These are phyloP conservation scores for Tiphia femorata DNA, from an alignment of 2,888 invertebrate species.

Conservation along the genomic window DNA sequence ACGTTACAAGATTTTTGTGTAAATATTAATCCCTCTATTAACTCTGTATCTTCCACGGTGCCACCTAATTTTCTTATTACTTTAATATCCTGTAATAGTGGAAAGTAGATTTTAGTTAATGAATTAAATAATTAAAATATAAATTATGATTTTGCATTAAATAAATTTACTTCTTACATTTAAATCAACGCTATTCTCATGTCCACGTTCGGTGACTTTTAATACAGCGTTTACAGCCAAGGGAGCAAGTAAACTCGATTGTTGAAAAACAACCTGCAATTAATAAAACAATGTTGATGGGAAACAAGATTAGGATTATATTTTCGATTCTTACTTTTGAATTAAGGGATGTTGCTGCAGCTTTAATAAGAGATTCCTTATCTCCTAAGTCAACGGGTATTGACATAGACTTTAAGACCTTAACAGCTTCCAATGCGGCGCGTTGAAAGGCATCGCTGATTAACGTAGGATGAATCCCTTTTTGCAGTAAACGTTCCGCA, in stretches of 20 bases:
- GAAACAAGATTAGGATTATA: neutral
- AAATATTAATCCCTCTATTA: conserved; percentile 96
- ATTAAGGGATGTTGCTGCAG: conserved; percentile 97
- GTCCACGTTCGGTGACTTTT: conserved; percentile 81
- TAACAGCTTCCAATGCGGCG: conserved; percentile 81
- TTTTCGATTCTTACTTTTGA: conserved; percentile 79
- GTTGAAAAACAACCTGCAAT: conserved; percentile 91
- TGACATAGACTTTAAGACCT: conserved; percentile 86
- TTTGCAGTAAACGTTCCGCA: conserved; percentile 89
- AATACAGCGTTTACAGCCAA: conserved; percentile 98
- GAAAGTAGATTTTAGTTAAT: neutral
- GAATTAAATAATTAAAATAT: conserved; percentile 1
- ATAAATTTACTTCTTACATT: conserved; percentile 71
- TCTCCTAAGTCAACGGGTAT: conserved; percentile 88
- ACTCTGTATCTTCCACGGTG: conserved; percentile 96
- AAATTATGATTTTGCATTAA: neutral
- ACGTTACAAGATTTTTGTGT: conserved; percentile 89
- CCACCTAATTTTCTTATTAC: conserved; percentile 97
- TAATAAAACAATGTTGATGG: conserved; percentile 5
- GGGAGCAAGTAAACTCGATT: conserved; percentile 94
- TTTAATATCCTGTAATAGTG: conserved; percentile 81
- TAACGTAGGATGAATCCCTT: conserved; percentile 97
- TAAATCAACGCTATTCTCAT: conserved; percentile 87
- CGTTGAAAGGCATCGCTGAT: conserved; percentile 98
- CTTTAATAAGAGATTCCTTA: conserved; percentile 88